These are phyloP conservation scores for Hylia prasina DNA, from an alignment of 2,113 vertebrate genomes.

Conservation along the genomic window DNA sequence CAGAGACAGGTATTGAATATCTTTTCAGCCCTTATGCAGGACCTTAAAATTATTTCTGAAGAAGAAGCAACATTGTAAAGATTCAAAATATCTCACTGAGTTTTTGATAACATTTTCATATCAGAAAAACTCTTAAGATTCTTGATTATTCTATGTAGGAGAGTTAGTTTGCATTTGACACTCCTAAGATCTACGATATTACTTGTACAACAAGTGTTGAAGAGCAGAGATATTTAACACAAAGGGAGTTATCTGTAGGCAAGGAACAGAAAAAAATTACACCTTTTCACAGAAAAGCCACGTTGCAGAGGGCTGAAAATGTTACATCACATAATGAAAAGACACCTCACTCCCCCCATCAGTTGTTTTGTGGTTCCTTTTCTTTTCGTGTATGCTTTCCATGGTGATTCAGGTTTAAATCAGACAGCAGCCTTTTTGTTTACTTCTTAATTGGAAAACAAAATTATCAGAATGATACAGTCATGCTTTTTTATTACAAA, in stretches of 20 bases:
- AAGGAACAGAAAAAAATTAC: not conserved
- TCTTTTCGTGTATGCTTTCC: not conserved
- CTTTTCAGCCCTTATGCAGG: not conserved
- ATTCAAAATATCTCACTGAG: not conserved
- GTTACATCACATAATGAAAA: accelerated
- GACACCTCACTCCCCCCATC: accelerated
- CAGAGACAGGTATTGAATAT: not conserved
- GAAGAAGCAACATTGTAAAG: not conserved
- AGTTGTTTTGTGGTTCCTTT: not conserved
- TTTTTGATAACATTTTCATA: not conserved
- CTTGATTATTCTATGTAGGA: not conserved
- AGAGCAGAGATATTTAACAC: not conserved
- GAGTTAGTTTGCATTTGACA: not conserved
- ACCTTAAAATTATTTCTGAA: not conserved
- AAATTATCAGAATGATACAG: not conserved
- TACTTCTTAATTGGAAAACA: not conserved
- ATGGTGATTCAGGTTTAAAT: not conserved
- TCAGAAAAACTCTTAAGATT: not conserved
- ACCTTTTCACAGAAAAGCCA: not conserved
- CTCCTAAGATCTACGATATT: not conserved
- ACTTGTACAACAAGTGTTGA: not conserved
- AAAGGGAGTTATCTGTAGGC: not conserved
- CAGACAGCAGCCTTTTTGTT: not conserved
- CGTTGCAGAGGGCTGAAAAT: not conserved
- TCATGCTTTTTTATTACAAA: not conserved